phyloP scores from a whole-genome alignment of 1,140 invertebrate species.

The Rhagoletis pomonella region DNA sequence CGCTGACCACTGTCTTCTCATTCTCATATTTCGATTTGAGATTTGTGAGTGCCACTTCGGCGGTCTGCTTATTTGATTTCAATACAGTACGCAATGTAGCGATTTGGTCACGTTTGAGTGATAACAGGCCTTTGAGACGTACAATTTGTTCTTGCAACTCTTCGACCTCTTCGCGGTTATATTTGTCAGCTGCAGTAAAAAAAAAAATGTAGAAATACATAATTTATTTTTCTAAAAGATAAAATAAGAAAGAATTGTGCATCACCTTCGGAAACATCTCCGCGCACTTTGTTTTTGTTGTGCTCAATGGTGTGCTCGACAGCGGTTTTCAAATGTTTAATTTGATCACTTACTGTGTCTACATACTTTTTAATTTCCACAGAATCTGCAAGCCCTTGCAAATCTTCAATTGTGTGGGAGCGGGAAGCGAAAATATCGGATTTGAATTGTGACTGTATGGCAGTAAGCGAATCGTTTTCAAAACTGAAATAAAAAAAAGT shows the following conservation, averaged over 20 bases:
- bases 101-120: slow-evolving; percentile 98
- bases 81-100: slow-evolving; percentile 97
- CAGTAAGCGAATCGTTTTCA: slow-evolving; percentile 72
- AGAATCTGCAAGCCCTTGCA: slow-evolving; percentile 86
- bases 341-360: slow-evolving; percentile 94
- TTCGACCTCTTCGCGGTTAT: slow-evolving; percentile 83
- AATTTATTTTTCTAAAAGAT: too few relatives aligned
- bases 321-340: slow-evolving; percentile 89
- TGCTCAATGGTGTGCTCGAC: slow-evolving; percentile 93
- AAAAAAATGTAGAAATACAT: slow-evolving; percentile 61
- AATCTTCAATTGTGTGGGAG: slow-evolving; percentile 77
- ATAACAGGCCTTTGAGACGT: slow-evolving; percentile 89
- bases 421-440: slow-evolving; percentile 70
- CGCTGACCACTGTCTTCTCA: slow-evolving; percentile 97
- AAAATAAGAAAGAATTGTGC: background rate
- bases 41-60: slow-evolving; percentile 97
- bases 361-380: slow-evolving; percentile 86
- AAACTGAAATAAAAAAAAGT: slow-evolving; percentile 62
- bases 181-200: slow-evolving; percentile 75
- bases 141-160: slow-evolving; percentile 95
- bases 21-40: slow-evolving; percentile 99
- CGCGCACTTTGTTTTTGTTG: slow-evolving; percentile 74
- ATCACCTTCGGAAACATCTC: slow-evolving; percentile 68
- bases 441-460: slow-evolving; percentile 73
- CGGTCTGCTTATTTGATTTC: slow-evolving; percentile 99